Percentiles rank a stretch among this genome's conserved stretches.
Conservation (phyloP, 2,888 invertebrate genomes). For the Agapostemon virescens region DNA sequence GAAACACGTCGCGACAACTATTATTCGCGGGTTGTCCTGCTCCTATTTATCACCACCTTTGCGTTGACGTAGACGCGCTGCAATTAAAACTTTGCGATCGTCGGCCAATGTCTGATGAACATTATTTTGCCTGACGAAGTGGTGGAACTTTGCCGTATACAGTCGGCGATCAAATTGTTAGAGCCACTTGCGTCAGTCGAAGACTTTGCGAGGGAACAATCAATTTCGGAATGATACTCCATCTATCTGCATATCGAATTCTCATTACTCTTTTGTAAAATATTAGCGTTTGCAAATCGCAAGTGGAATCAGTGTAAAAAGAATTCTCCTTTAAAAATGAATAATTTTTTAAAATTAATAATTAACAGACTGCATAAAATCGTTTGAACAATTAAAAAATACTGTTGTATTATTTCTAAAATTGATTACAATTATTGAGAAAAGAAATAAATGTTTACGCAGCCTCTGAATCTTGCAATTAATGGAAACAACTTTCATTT, state of each 20-base stretch:
- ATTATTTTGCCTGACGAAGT: neutral
- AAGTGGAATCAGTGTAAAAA: too few relatives aligned
- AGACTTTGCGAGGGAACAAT: neutral
- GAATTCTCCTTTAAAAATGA: too few relatives aligned
- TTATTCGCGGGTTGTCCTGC: conserved; percentile 4
- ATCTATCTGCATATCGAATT: neutral
- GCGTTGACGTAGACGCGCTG: neutral
- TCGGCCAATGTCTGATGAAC: neutral
- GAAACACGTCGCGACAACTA: neutral
- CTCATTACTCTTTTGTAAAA: neutral
- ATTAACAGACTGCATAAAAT: neutral
- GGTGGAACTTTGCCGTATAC: neutral
- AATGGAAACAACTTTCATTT: too few relatives aligned
- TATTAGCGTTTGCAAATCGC: neutral
- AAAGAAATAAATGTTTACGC: too few relatives aligned
- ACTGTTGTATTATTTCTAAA: too few relatives aligned
- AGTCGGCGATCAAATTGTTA: neutral
- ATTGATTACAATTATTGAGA: too few relatives aligned
- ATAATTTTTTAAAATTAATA: too few relatives aligned
- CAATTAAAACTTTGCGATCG: neutral
- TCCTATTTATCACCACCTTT: conserved; percentile 2
- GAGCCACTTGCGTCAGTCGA: neutral
- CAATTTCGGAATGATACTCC: neutral
- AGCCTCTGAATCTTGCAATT: too few relatives aligned
- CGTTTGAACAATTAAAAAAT: neutral